These are phyloP conservation scores for Poliocrania exsul DNA, from an alignment of 2,797 vertebrate genomes.

Conservation along the genomic window DNA sequence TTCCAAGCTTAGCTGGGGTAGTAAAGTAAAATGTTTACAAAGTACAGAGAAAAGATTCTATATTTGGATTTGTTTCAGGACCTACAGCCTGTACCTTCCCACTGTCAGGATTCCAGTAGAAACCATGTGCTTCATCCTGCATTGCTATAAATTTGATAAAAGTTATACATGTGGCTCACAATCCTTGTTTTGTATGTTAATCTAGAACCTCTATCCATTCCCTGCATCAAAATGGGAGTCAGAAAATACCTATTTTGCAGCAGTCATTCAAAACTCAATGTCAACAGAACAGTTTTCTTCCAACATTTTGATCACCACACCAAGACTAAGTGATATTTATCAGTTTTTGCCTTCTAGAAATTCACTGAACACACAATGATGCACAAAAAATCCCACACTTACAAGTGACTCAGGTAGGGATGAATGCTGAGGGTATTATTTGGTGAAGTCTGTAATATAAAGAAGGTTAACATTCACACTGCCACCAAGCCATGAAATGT, in stretches of 20 bases:
- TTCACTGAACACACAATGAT: background rate
- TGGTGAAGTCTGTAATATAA: background rate
- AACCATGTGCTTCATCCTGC: background rate
- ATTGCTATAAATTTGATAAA: background rate
- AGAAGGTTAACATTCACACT: background rate
- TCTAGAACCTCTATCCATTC: background rate
- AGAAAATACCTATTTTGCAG: background rate
- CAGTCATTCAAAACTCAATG: background rate
- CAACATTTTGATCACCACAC: background rate
- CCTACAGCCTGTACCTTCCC: background rate
- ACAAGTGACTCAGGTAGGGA: background rate
- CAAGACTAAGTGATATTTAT: background rate
- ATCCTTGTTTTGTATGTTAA: background rate
- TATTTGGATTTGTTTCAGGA: conserved; percentile 28
- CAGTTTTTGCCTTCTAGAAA: background rate
- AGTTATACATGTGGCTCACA: background rate
- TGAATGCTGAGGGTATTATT: background rate
- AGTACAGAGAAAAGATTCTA: background rate
- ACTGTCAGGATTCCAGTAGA: background rate
- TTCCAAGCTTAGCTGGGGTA: background rate
- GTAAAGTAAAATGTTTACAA: background rate
- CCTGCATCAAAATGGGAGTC: background rate
- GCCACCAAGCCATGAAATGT: background rate
- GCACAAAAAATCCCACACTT: background rate
- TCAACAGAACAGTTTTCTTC: background rate